A percentile compares a stretch with the other conserved stretches of the same genome.
phyloP scores from a whole-genome alignment of 2,113 vertebrate genomes.

The Ceyx melanurus region DNA sequence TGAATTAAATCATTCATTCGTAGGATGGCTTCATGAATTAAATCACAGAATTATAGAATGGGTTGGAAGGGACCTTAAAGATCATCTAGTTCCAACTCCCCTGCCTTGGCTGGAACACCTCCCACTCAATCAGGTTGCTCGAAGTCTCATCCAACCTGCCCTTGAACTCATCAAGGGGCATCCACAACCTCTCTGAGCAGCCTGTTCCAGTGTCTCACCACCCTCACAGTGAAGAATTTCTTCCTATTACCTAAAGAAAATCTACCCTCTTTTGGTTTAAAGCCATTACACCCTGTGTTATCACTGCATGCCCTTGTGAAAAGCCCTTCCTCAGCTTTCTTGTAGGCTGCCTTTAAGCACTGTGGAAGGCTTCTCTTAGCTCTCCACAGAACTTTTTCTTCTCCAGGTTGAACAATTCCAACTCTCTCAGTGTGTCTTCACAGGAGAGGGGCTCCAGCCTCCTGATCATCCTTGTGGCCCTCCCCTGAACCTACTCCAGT shows the following conservation, averaged over 20 bases:
- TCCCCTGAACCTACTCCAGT: not conserved
- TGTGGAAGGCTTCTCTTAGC: not conserved
- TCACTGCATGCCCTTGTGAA: not conserved
- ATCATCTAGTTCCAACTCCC: not conserved
- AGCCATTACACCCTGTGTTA: not conserved
- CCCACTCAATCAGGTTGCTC: not conserved
- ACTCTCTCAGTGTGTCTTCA: not conserved
- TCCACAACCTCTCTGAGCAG: not conserved
- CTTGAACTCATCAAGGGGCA: not conserved
- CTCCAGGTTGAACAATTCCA: not conserved
- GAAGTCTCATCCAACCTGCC: not conserved
- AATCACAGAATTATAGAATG: not conserved
- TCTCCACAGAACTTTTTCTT: not conserved
- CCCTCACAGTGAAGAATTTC: not conserved
- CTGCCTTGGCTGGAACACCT: not conserved
- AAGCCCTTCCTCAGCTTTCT: not conserved
- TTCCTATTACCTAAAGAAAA: not conserved
- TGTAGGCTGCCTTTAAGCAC: not conserved
- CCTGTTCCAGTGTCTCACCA: not conserved
- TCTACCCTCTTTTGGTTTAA: not conserved
- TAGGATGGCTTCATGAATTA: not conserved
- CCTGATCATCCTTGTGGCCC: not conserved
- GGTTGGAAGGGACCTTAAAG: not conserved
- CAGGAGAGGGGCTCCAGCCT: not conserved
- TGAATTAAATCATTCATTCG: not conserved